These are phyloP conservation scores for Corvus moneduloides DNA, from an alignment of 2,113 vertebrate genomes.

Conservation along the genomic window DNA sequence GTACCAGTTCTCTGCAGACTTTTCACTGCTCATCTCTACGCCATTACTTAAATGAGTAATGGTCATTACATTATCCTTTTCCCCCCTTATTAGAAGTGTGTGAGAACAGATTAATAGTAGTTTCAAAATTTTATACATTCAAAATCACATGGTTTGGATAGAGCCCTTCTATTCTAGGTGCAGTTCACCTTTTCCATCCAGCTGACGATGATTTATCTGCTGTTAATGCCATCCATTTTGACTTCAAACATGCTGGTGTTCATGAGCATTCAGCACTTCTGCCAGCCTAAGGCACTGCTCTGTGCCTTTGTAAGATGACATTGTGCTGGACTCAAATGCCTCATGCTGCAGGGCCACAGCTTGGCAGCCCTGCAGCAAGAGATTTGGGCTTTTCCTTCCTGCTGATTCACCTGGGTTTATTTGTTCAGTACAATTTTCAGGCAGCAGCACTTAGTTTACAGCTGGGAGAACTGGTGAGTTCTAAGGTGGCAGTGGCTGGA, in stretches of 20 bases:
- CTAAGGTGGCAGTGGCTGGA: not conserved
- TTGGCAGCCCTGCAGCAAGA: not conserved
- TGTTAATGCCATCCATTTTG: not conserved
- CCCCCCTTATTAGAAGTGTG: not conserved
- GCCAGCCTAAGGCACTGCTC: not conserved
- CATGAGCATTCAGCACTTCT: not conserved
- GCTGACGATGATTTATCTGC: not conserved
- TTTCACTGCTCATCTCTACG: not conserved
- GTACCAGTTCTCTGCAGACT: conserved; percentile 58
- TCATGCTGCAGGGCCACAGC: not conserved
- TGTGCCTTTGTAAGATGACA: not conserved
- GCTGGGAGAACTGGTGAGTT: not conserved
- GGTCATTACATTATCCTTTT: not conserved
- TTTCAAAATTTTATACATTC: not conserved
- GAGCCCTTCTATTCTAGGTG: not conserved
- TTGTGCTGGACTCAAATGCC: not conserved
- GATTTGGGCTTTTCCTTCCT: not conserved
- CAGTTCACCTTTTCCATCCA: not conserved
- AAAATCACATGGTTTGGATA: not conserved
- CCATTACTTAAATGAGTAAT: not conserved
- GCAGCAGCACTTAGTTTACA: not conserved
- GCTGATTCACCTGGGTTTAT: not conserved
- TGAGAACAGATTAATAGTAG: not conserved
- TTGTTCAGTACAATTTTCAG: not conserved
- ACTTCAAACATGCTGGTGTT: not conserved